Evolutionary conservation across 2,888 invertebrate species (phyloP).

Genomic region (Eupithecia exiguata): DNA sequence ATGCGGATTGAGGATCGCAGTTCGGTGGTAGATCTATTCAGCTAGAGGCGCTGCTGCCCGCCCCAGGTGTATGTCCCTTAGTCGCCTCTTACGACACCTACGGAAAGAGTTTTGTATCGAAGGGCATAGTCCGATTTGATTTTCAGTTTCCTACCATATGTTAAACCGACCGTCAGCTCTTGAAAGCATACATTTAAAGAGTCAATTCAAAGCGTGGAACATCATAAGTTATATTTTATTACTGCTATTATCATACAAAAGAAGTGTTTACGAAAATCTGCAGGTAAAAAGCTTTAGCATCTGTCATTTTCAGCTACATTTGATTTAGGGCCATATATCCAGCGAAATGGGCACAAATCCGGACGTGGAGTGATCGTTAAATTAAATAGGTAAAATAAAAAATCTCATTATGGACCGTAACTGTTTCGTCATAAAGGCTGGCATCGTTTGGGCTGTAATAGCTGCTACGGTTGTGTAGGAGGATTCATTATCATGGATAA

Average conservation of each 20-base stretch:
- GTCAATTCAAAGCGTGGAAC: background rate
- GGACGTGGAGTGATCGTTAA: constrained; percentile 3
- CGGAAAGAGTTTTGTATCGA: background rate
- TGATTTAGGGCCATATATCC: constrained; percentile 10
- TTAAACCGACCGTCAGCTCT: background rate
- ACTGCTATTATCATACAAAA: background rate
- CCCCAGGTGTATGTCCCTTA: too few species aligned
- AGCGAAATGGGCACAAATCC: constrained; percentile 5
- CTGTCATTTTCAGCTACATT: constrained; percentile 9
- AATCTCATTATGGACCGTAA: constrained; percentile 15
- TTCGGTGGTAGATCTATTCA: too few species aligned
- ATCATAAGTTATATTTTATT: background rate
- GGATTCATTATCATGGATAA: background rate
- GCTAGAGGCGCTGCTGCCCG: too few species aligned
- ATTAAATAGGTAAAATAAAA: constrained; percentile 16
- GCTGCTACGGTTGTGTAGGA: background rate
- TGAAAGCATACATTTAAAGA: background rate
- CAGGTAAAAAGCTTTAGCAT: background rate
- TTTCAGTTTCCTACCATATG: background rate
- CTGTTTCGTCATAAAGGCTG: constrained; percentile 14
- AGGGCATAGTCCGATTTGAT: background rate
- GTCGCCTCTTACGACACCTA: too few species aligned
- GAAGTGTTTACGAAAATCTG: background rate
- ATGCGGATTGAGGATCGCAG: too few species aligned
- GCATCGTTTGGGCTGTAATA: constrained; percentile 1